phyloP scores from a whole-genome alignment of 2,888 invertebrate genomes.

The Lysandra bellargus region DNA sequence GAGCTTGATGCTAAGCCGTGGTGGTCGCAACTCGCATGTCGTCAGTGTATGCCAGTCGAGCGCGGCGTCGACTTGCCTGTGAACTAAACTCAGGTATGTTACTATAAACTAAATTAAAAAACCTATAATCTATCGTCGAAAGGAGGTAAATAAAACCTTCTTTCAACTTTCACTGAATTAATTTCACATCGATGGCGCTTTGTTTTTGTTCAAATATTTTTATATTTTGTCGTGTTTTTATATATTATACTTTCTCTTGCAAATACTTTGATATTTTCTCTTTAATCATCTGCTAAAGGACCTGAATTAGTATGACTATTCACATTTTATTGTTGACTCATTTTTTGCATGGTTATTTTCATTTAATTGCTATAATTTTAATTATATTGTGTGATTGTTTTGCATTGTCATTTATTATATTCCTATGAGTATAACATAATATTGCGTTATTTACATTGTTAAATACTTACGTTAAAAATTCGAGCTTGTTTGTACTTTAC shows the following conservation, averaged over 20 bases:
- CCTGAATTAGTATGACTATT: neutral
- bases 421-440: neutral
- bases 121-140: neutral
- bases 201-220: neutral
- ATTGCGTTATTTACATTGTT: neutral
- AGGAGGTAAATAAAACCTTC: neutral
- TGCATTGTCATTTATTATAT: neutral
- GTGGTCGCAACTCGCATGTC: conserved; percentile 40
- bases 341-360: neutral
- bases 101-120: neutral
- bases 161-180: neutral
- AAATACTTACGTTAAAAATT: neutral
- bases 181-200: neutral
- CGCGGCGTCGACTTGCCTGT: conserved; percentile 56
- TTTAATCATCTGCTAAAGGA: neutral
- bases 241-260: neutral
- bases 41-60: conserved; percentile 67
- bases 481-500: neutral
- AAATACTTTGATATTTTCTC: neutral
- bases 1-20: conserved; percentile 34
- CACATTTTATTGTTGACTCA: neutral
- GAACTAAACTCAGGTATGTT: conserved; percentile 32
- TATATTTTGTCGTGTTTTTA: neutral
- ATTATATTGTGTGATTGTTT: neutral
- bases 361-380: neutral